Conservation (phyloP, 2,888 invertebrate species). For the Allygus modestus region DNA sequence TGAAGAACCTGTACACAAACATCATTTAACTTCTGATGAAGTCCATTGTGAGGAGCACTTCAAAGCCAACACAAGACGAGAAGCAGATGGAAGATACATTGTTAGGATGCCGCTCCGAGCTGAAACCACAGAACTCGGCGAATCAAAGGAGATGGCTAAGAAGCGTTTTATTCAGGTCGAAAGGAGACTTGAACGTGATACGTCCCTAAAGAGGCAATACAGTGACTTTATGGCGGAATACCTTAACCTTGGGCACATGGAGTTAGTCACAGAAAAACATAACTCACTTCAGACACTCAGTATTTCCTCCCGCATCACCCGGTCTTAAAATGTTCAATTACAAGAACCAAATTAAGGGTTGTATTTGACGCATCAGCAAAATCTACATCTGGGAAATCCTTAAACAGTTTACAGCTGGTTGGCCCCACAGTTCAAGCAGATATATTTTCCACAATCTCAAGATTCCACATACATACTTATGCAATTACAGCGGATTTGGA, state of each 20-base stretch:
- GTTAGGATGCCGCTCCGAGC: slow-evolving; percentile 7
- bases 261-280: neutral
- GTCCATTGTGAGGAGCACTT: slow-evolving; percentile 13
- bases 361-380: slow-evolving; percentile 46
- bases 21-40: slow-evolving; percentile 6
- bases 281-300: neutral
- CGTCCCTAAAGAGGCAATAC: neutral
- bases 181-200: neutral
- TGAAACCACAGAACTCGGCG: neutral
- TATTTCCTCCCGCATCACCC: slow-evolving; percentile 41
- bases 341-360: slow-evolving; percentile 50
- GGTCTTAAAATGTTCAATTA: slow-evolving; percentile 22
- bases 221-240: slow-evolving; percentile 29
- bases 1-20: slow-evolving; percentile 7
- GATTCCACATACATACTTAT: slow-evolving; percentile 24
- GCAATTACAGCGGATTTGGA: slow-evolving; percentile 66
- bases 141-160: slow-evolving; percentile 22
- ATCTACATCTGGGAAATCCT: slow-evolving; percentile 5
- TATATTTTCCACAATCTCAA: neutral
- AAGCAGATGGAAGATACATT: slow-evolving; percentile 11
- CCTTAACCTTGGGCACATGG: slow-evolving; percentile 16
- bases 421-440: slow-evolving; percentile 36
- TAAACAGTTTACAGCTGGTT: neutral
- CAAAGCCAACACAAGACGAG: slow-evolving; percentile 3
- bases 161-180: slow-evolving; percentile 5